These are phyloP conservation scores for Autographa gamma DNA, from an alignment of 2,888 invertebrate genomes.

Conservation along the genomic window DNA sequence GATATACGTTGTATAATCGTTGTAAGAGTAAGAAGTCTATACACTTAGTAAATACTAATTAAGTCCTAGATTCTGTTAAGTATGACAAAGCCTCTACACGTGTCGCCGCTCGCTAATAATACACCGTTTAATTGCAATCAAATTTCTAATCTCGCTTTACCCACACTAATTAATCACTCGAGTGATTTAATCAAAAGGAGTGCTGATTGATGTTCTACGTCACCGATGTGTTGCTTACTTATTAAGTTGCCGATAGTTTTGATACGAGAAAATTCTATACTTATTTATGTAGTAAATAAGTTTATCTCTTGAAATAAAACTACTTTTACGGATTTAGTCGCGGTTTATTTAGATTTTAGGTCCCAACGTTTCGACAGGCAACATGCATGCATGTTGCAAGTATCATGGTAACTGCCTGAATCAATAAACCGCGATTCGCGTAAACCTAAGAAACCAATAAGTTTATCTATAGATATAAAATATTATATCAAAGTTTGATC, in stretches of 20 bases:
- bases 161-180: constrained; percentile 51
- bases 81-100: constrained; percentile 28
- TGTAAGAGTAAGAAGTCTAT: neutral
- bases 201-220: constrained; percentile 38
- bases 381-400: too few species aligned
- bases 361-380: too few species aligned
- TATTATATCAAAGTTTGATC: neutral
- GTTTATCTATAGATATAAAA: too few species aligned
- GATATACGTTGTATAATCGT: neutral
- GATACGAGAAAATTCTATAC: constrained; percentile 6
- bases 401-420: too few species aligned
- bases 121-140: constrained; percentile 36
- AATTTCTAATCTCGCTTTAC: constrained; percentile 37
- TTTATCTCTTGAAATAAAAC: too few species aligned
- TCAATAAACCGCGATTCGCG: too few species aligned
- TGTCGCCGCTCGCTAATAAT: constrained; percentile 20
- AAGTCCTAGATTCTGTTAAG: constrained; percentile 23
- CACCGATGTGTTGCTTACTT: constrained; percentile 28
- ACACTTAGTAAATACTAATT: constrained; percentile 34
- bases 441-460: too few species aligned
- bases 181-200: constrained; percentile 55
- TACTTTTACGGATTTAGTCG: too few species aligned
- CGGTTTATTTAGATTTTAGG: too few species aligned
- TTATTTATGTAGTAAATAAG: neutral
- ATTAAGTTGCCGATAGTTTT: constrained; percentile 14